Evolutionary conservation across 2,797 vertebrate species (phyloP).

Genomic region (Botia almorhae): DNA sequence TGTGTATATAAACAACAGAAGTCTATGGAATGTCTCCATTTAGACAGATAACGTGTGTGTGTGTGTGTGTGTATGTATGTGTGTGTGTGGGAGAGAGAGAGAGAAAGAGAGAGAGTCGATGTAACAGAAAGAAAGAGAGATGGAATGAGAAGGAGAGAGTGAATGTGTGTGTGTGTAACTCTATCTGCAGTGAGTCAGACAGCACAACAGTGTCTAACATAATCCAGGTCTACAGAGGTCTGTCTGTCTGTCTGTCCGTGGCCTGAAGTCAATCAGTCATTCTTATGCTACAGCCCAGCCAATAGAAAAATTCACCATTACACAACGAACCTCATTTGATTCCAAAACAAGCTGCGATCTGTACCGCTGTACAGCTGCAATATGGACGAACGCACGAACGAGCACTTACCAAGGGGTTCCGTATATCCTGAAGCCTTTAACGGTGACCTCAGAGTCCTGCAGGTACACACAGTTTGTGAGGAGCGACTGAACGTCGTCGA

Average conservation of each 20-base stretch:
- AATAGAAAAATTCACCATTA: slow-evolving; percentile 1
- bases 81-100: too few species aligned
- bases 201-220: slow-evolving; percentile 27
- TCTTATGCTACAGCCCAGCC: neutral
- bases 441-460: slow-evolving; percentile 96
- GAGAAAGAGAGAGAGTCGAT: neutral
- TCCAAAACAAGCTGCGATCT: slow-evolving; percentile 7
- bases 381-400: neutral
- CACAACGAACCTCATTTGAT: neutral
- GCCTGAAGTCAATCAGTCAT: slow-evolving; percentile 3
- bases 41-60: slow-evolving; percentile 1
- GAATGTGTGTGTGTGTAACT: slow-evolving; percentile 37
- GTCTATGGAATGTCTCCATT: too few species aligned
- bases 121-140: slow-evolving; percentile 10
- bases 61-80: too few species aligned
- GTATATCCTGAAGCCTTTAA: slow-evolving; percentile 99
- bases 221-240: slow-evolving; percentile 30
- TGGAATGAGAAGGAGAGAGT: slow-evolving; percentile 24
- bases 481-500: slow-evolving; percentile 97
- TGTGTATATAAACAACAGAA: too few species aligned
- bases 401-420: slow-evolving; percentile 92
- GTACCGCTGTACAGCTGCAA: neutral
- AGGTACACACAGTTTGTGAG: slow-evolving; percentile 99
- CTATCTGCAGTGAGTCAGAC: slow-evolving; percentile 18
- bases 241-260: neutral